A percentile compares a stretch with the other conserved stretches of the same genome.
These are phyloP conservation scores for Eupithecia dodoneata DNA, from an alignment of 2,888 invertebrate genomes.

Conservation along the genomic window DNA sequence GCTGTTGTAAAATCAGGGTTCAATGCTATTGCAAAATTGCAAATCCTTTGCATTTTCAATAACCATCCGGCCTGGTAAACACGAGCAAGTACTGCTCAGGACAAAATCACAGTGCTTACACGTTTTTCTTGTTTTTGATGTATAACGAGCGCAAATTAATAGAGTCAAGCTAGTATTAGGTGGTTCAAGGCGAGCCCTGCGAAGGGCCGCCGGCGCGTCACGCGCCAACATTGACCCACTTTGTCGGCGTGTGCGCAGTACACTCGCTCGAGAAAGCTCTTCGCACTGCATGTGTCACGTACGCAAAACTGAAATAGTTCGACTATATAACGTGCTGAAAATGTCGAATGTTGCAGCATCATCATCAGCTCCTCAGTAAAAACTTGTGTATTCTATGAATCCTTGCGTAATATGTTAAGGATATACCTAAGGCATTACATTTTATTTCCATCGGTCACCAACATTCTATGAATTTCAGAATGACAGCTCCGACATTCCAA, in stretches of 20 bases:
- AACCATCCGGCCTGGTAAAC: not conserved
- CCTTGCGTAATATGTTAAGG: not conserved
- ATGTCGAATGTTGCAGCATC: not conserved
- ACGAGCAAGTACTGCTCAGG: not conserved
- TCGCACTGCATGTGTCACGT: slow-evolving; percentile 65
- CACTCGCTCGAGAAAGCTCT: slow-evolving; percentile 73
- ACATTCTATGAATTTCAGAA: not conserved
- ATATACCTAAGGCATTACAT: not conserved
- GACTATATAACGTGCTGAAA: not conserved
- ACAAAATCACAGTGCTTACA: not conserved
- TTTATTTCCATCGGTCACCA: not conserved
- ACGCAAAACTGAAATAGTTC: slow-evolving; percentile 38
- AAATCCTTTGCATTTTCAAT: not conserved
- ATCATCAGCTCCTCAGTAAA: not conserved
- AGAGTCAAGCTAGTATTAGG: slow-evolving; percentile 67
- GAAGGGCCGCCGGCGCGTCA: slow-evolving; percentile 81
- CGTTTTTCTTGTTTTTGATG: slow-evolving; percentile 58
- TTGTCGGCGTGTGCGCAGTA: slow-evolving; percentile 76
- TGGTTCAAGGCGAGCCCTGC: slow-evolving; percentile 82
- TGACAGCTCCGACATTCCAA: not conserved
- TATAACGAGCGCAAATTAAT: slow-evolving; percentile 75
- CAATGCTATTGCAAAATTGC: not conserved
- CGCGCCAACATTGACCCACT: slow-evolving; percentile 82
- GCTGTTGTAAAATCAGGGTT: not conserved
- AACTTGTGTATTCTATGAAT: not conserved